phyloP scores from a whole-genome alignment of 1,140 invertebrate species.

The Macrobrachium nipponense region DNA sequence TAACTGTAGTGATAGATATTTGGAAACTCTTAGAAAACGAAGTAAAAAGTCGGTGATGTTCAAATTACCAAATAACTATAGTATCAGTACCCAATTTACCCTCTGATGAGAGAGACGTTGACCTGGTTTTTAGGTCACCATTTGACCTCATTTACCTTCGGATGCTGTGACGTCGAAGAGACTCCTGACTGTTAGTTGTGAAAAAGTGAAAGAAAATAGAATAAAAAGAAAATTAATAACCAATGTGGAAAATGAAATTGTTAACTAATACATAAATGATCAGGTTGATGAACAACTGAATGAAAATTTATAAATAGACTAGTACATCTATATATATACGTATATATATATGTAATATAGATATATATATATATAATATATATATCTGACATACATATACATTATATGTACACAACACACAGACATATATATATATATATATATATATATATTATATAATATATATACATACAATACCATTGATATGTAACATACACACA shows the following conservation, averaged over 20 bases:
- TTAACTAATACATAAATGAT: too few species aligned
- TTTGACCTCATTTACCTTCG: too few species aligned
- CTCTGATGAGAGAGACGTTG: background rate
- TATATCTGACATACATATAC: background rate
- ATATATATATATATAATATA: background rate
- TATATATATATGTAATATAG: background rate
- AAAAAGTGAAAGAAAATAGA: background rate
- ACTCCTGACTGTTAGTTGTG: too few species aligned
- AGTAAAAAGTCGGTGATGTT: too few species aligned
- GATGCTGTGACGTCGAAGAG: too few species aligned
- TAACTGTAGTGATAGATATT: too few species aligned
- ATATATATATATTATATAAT: background rate
- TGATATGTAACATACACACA: too few species aligned
- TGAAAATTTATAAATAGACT: background rate
- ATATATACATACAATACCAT: background rate
- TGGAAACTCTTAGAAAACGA: too few species aligned
- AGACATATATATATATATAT: background rate
- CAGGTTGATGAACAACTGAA: too few species aligned
- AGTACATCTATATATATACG: background rate
- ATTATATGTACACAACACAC: background rate
- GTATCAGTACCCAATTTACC: too few species aligned
- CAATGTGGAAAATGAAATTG: background rate
- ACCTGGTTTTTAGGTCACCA: background rate
- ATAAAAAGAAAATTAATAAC: background rate
- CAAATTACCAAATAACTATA: too few species aligned